Evolutionary conservation across 1,140 invertebrate genomes (phyloP).

Genomic region (Planococcus citri): DNA sequence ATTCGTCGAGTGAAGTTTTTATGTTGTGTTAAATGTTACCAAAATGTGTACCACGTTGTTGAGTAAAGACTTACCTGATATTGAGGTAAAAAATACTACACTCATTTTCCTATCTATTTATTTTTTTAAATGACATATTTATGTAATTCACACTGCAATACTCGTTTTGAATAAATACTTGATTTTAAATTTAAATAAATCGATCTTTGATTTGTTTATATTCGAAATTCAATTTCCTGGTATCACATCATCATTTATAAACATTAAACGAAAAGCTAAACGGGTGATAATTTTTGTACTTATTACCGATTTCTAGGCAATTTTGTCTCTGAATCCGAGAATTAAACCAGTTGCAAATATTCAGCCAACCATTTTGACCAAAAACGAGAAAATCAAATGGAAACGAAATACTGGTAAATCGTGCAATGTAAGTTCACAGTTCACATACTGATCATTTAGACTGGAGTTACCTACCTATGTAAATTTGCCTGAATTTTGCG

Average conservation of each 20-base stretch:
- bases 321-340: slow-evolving; percentile 73
- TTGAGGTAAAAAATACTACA: slow-evolving; percentile 43
- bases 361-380: slow-evolving; percentile 68
- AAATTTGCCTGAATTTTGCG: too few species aligned
- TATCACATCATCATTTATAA: too few species aligned
- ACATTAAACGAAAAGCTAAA: too few species aligned
- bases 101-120: slow-evolving; percentile 11
- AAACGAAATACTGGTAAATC: slow-evolving; percentile 81
- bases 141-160: too few species aligned
- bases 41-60: slow-evolving; percentile 31
- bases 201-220: too few species aligned
- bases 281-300: too few species aligned
- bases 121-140: not conserved
- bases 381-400: slow-evolving; percentile 83
- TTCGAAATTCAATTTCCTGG: too few species aligned
- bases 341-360: slow-evolving; percentile 58
- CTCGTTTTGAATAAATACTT: too few species aligned
- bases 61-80: slow-evolving; percentile 52
- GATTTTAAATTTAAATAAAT: too few species aligned
- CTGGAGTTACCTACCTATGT: too few species aligned
- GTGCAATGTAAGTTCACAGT: slow-evolving; percentile 53
- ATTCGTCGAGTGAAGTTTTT: too few species aligned
- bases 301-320: slow-evolving; percentile 51
- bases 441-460: too few species aligned
- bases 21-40: not conserved